A percentile compares a stretch with the other conserved stretches of the same genome.
Conservation (phyloP, 2,888 invertebrate species). For the Blastobasis lacticolella region DNA sequence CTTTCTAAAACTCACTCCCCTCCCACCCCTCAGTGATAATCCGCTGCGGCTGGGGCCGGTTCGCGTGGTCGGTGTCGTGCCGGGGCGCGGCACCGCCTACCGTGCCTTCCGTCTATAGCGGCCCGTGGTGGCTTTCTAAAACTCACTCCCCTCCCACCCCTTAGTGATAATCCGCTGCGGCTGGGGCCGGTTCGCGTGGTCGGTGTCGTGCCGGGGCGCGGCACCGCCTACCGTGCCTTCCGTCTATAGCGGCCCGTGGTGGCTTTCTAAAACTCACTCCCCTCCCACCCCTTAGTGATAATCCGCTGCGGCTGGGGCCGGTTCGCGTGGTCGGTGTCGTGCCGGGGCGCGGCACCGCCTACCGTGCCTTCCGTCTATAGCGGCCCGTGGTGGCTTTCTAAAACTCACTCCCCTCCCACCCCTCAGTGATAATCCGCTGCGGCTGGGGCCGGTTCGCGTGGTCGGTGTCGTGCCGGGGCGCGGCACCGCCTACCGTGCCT, state of each 20-base stretch:
- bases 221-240: slow-evolving; percentile 60
- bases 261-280: too few species aligned
- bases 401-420: too few species aligned
- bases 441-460: slow-evolving; percentile 97
- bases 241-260: too few species aligned
- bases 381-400: too few species aligned
- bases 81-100: slow-evolving; percentile 86
- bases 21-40: slow-evolving; percentile 81
- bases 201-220: slow-evolving; percentile 88
- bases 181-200: slow-evolving; percentile 97
- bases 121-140: too few species aligned
- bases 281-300: slow-evolving; percentile 75
- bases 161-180: slow-evolving; percentile 89
- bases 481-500: slow-evolving; percentile 72
- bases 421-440: slow-evolving; percentile 86
- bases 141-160: too few species aligned
- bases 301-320: slow-evolving; percentile 95
- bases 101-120: too few species aligned
- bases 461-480: slow-evolving; percentile 91
- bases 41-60: slow-evolving; percentile 94
- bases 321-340: slow-evolving; percentile 94
- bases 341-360: slow-evolving; percentile 89
- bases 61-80: slow-evolving; percentile 94
- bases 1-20: too few species aligned
- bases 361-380: too few species aligned